A percentile compares a stretch with the other conserved stretches of the same genome.
Evolutionary conservation across 2,797 vertebrate species (phyloP).

Genomic region (Fringilla coelebs): DNA sequence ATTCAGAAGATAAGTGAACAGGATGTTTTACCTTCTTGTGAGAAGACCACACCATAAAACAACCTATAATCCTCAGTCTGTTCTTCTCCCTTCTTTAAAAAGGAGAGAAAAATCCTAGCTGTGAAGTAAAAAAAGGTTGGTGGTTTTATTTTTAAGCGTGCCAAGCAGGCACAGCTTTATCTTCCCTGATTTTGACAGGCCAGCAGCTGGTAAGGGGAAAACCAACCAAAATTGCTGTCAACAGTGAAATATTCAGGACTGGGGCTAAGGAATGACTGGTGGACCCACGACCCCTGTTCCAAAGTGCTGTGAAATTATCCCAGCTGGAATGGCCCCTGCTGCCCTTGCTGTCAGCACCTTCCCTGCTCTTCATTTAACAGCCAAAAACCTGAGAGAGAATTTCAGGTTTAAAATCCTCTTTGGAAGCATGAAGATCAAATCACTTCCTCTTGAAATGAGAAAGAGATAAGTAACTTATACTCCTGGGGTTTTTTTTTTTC

Average conservation of each 20-base stretch:
- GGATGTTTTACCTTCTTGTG: neutral
- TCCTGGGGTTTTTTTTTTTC: too few relatives aligned
- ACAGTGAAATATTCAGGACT: neutral
- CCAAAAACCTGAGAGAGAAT: neutral
- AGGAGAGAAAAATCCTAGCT: neutral
- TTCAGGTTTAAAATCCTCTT: neutral
- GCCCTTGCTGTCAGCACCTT: neutral
- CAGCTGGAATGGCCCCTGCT: neutral
- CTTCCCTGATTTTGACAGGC: neutral
- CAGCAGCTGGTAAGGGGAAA: neutral
- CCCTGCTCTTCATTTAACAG: neutral
- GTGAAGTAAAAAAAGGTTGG: neutral
- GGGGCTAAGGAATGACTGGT: neutral
- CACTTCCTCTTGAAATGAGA: neutral
- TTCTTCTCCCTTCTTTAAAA: neutral
- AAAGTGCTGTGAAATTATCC: neutral
- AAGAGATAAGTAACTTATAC: neutral
- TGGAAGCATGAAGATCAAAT: neutral
- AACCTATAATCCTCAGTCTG: neutral
- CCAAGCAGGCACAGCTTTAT: neutral
- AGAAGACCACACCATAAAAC: neutral
- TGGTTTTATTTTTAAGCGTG: neutral
- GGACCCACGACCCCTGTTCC: neutral
- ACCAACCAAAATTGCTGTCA: neutral
- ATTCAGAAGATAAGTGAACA: neutral